A percentile compares a stretch with the other conserved stretches of the same genome.
phyloP scores from a whole-genome alignment of 2,888 invertebrate genomes.

The Xanthostigma xanthostigma region DNA sequence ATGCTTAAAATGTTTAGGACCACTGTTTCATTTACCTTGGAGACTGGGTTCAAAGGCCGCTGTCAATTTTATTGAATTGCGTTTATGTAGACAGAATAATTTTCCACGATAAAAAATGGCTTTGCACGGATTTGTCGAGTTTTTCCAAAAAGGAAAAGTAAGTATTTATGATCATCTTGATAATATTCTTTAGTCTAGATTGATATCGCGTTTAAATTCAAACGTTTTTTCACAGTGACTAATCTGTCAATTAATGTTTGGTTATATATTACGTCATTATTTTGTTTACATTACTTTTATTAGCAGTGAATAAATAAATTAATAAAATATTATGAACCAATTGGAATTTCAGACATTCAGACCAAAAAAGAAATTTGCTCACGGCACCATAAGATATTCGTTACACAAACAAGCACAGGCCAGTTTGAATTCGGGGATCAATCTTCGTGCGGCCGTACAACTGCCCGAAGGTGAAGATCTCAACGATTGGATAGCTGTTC shows the following conservation, averaged over 20 bases:
- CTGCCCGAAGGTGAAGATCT: constrained; percentile 70
- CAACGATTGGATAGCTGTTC: constrained; percentile 87
- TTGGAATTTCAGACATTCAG: constrained; percentile 58
- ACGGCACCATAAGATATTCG: constrained; percentile 74
- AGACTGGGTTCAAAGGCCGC: too few species aligned
- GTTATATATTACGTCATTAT: too few species aligned
- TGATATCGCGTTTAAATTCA: too few species aligned
- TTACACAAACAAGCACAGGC: constrained; percentile 85
- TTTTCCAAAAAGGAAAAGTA: constrained; percentile 67
- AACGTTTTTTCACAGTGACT: too few species aligned
- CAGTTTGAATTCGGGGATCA: constrained; percentile 76
- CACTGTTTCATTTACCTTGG: too few species aligned
- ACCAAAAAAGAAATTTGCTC: constrained; percentile 75
- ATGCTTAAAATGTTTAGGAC: too few species aligned
- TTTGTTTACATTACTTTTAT: too few species aligned
- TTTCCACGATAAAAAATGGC: constrained; percentile 32
- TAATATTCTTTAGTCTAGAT: not conserved
- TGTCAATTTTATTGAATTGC: too few species aligned
- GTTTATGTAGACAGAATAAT: too few species aligned
- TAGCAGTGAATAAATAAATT: constrained; percentile 1
- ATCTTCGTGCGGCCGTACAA: constrained; percentile 65
- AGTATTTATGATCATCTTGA: constrained; percentile 10
- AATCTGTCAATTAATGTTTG: too few species aligned
- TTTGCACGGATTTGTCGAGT: constrained; percentile 55
- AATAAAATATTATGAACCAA: constrained; percentile 3